phyloP scores from a whole-genome alignment of 2,888 invertebrate genomes.

The Drosophila sordidapex region DNA sequence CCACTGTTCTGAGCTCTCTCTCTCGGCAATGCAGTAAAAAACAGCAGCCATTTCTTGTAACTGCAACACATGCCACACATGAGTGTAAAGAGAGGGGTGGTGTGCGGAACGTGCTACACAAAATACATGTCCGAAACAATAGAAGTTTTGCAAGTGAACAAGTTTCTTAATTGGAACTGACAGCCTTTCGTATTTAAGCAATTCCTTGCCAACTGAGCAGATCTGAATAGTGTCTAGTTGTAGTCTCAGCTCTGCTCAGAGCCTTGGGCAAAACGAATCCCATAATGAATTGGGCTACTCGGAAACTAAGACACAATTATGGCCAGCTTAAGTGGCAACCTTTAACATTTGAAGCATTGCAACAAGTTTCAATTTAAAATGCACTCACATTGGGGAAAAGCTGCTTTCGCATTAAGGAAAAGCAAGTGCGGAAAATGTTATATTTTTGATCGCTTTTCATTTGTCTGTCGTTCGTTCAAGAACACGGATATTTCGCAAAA shows the following conservation, averaged over 20 bases:
- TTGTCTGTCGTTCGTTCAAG: not conserved
- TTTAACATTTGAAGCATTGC: not conserved
- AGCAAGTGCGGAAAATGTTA: not conserved
- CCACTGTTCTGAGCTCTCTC: slow-evolving; percentile 40
- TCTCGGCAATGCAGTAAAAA: slow-evolving; percentile 22
- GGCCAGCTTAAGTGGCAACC: not conserved
- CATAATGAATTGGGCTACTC: not conserved
- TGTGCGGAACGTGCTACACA: slow-evolving; percentile 1
- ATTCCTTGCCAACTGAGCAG: not conserved
- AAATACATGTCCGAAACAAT: slow-evolving; percentile 35
- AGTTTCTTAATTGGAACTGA: slow-evolving; percentile 52
- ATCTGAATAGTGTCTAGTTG: not conserved
- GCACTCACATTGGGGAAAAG: not conserved
- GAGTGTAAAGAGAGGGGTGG: slow-evolving; percentile 4
- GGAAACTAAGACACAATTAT: not conserved
- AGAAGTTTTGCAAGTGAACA: slow-evolving; percentile 40
- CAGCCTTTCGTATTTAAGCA: slow-evolving; percentile 43
- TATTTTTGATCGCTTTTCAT: not conserved
- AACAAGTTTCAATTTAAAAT: not conserved
- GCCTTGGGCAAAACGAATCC: not conserved
- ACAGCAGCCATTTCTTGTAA: slow-evolving; percentile 24
- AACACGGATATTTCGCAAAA: not conserved
- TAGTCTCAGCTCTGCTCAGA: not conserved
- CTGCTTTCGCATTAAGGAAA: not conserved
- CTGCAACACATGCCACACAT: slow-evolving; percentile 31